phyloP scores from a whole-genome alignment of 2,113 vertebrate genomes.

The Coracopsis vasa region DNA sequence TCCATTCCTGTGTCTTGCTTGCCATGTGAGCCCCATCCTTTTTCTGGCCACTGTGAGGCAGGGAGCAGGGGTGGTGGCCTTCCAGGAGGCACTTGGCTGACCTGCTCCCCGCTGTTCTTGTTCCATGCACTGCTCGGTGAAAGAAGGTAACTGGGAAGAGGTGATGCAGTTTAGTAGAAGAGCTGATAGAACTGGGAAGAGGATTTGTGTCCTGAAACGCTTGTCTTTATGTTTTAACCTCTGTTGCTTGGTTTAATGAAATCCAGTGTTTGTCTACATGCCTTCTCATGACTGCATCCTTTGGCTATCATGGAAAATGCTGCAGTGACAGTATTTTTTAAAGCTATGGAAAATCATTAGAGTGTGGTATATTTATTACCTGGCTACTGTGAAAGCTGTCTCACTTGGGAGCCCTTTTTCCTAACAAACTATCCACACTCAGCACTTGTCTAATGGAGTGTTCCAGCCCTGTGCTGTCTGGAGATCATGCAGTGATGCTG shows the following conservation, averaged over 20 bases:
- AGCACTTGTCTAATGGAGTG: neutral
- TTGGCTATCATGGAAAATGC: neutral
- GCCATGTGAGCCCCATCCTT: neutral
- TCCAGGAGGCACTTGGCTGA: rapidly evolving
- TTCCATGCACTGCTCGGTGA: rapidly evolving
- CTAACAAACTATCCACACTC: neutral
- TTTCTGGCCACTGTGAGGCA: neutral
- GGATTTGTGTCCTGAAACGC: neutral
- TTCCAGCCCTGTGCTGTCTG: neutral
- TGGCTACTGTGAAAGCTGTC: neutral
- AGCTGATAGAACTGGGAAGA: neutral
- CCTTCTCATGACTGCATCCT: neutral
- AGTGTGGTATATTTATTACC: neutral
- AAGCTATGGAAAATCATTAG: neutral
- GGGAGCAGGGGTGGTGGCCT: neutral
- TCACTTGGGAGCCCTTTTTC: neutral
- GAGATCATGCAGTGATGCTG: neutral
- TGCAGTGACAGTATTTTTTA: neutral
- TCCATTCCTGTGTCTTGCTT: neutral
- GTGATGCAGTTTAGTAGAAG: neutral
- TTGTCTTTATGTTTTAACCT: neutral
- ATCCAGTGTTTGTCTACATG: neutral
- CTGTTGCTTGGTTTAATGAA: neutral
- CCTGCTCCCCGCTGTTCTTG: neutral
- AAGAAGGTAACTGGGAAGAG: neutral